A percentile compares a stretch with the other conserved stretches of the same genome.
phyloP scores from a whole-genome alignment of 2,797 vertebrate species.

The Enteromius afrohamiltoni region DNA sequence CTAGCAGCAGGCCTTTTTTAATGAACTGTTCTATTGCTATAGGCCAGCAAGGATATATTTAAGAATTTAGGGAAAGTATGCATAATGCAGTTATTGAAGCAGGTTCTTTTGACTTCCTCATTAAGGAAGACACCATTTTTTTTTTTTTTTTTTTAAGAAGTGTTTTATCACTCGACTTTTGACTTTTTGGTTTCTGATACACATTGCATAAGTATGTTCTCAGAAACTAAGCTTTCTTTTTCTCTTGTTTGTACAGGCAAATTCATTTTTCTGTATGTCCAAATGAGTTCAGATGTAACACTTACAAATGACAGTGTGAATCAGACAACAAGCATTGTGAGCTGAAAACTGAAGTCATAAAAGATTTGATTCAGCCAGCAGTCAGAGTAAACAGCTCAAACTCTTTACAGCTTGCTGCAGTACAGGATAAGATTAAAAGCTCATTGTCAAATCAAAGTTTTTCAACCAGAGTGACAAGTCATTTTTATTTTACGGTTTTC shows the following conservation, averaged over 20 bases:
- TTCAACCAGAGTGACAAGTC: not conserved
- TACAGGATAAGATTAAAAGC: not conserved
- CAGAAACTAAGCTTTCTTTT: not conserved
- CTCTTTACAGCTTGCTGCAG: not conserved
- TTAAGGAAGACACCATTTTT: conserved; percentile 1
- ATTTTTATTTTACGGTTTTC: not conserved
- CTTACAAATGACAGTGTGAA: not conserved
- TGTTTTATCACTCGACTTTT: not conserved
- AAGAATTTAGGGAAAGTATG: conserved; percentile 9
- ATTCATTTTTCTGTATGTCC: conserved; percentile 23
- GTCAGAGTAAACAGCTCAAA: not conserved
- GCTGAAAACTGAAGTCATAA: conserved; percentile 8
- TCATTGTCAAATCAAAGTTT: not conserved
- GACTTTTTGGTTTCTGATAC: not conserved
- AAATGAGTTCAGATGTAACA: conserved; percentile 17
- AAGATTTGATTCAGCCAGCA: not conserved
- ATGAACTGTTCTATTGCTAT: conserved; percentile 38
- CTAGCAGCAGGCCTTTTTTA: conserved; percentile 22
- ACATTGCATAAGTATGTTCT: not conserved
- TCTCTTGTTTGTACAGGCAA: not conserved
- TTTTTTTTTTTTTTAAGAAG: not conserved
- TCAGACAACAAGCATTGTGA: conserved; percentile 13
- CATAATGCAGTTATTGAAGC: conserved; percentile 13
- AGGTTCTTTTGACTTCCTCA: conserved; percentile 24
- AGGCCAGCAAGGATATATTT: conserved; percentile 18